phyloP scores from a whole-genome alignment of 2,113 vertebrate genomes.

The Laticauda colubrina region DNA sequence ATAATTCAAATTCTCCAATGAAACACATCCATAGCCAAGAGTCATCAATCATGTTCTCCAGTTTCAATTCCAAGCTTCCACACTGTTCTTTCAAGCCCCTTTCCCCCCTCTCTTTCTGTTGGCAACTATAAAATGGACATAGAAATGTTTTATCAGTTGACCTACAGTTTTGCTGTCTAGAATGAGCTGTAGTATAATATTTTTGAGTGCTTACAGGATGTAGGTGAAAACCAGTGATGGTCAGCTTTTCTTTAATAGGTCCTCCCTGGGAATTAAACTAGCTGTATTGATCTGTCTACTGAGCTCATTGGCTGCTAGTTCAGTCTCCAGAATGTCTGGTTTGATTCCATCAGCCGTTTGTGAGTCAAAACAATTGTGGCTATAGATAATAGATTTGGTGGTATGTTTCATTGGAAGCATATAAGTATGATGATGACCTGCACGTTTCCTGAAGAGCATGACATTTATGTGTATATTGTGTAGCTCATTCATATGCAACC shows the following conservation, averaged over 20 bases:
- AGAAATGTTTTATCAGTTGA: no score
- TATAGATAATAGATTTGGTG: background rate
- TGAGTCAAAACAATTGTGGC: background rate
- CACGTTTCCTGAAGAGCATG: background rate
- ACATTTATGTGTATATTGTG: background rate
- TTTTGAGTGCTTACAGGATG: background rate
- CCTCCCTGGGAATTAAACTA: background rate
- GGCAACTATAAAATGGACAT: no score
- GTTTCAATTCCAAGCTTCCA: no score
- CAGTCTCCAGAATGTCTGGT: background rate
- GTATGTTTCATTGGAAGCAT: background rate
- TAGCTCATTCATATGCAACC: background rate
- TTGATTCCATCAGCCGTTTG: background rate
- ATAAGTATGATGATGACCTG: background rate
- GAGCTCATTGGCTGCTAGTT: background rate
- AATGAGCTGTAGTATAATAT: background rate
- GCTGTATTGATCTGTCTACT: background rate
- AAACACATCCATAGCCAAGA: no score
- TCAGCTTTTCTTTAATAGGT: background rate
- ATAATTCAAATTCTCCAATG: no score
- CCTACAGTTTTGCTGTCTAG: background rate
- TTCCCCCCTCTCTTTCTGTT: no score
- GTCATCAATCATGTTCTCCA: no score
- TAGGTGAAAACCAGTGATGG: background rate
- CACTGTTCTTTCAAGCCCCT: no score